These are phyloP conservation scores for Pollenia amentaria DNA, from an alignment of 2,888 invertebrate species.

Conservation along the genomic window DNA sequence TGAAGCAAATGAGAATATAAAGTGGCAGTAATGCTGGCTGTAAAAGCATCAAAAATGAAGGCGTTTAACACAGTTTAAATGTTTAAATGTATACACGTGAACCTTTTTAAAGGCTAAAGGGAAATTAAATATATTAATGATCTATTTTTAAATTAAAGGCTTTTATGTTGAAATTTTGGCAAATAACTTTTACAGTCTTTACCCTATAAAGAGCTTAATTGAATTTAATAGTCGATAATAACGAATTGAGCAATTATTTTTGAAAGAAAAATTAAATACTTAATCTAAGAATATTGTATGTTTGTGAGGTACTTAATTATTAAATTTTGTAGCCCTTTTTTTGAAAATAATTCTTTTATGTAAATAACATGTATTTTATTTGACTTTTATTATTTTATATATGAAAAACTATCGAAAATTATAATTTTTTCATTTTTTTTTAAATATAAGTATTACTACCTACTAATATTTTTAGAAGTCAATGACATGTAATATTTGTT, in stretches of 20 bases:
- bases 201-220: constrained; percentile 11
- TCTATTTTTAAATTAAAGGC: constrained; percentile 56
- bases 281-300: too few relatives aligned
- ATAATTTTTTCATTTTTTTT: too few relatives aligned
- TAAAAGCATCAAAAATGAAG: constrained; percentile 43
- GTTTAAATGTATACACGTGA: constrained; percentile 40
- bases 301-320: too few relatives aligned
- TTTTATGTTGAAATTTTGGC: constrained; percentile 23
- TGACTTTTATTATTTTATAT: too few relatives aligned
- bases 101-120: constrained; percentile 19
- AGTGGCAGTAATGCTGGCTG: constrained; percentile 68
- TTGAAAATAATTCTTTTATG: too few relatives aligned
- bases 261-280: neutral
- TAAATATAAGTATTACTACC: too few relatives aligned
- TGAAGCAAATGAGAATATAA: constrained; percentile 65
- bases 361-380: too few relatives aligned
- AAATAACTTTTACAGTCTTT: constrained; percentile 5
- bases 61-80: constrained; percentile 51
- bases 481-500: too few relatives aligned
- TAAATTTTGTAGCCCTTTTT: too few relatives aligned
- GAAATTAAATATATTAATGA: constrained; percentile 41
- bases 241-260: neutral
- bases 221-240: neutral
- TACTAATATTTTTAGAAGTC: too few relatives aligned
- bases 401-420: too few relatives aligned